phyloP scores from a whole-genome alignment of 2,797 vertebrate species.

The Pangasius krempfi region DNA sequence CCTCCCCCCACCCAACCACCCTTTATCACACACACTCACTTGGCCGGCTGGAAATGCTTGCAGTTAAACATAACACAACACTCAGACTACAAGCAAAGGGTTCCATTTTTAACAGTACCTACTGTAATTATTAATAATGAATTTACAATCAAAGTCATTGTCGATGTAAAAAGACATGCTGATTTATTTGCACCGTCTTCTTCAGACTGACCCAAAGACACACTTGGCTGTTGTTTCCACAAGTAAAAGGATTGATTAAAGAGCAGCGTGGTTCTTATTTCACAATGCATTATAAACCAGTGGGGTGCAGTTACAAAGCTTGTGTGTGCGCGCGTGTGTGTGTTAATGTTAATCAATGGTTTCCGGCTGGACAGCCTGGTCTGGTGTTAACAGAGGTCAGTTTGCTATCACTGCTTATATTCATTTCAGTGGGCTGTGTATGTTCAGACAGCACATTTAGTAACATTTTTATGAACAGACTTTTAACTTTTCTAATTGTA shows the following conservation, averaged over 20 bases:
- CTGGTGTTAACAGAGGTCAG: constrained; percentile 1
- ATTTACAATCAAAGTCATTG: not conserved
- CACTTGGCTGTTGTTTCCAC: not conserved
- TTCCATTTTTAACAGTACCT: not conserved
- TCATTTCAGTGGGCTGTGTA: not conserved
- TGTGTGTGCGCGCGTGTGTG: constrained; percentile 9
- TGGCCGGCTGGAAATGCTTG: constrained; percentile 1
- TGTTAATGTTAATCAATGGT: constrained; percentile 30
- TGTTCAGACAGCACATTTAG: not conserved
- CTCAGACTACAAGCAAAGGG: not conserved
- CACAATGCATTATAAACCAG: not conserved
- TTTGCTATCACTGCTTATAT: not conserved
- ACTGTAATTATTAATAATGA: not conserved
- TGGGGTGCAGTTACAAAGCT: not conserved
- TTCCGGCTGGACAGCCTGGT: constrained; percentile 19
- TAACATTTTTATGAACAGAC: not conserved
- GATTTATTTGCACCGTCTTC: not conserved
- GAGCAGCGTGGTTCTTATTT: constrained; percentile 1
- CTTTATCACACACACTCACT: not conserved
- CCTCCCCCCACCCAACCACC: constrained; percentile 36
- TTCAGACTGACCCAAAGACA: not conserved
- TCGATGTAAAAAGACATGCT: not conserved
- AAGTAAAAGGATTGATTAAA: constrained; percentile 1
- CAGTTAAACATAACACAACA: not conserved
- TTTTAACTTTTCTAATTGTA: no score